Conservation (phyloP, 1,140 invertebrate species). For the Holotrichia oblita region DNA sequence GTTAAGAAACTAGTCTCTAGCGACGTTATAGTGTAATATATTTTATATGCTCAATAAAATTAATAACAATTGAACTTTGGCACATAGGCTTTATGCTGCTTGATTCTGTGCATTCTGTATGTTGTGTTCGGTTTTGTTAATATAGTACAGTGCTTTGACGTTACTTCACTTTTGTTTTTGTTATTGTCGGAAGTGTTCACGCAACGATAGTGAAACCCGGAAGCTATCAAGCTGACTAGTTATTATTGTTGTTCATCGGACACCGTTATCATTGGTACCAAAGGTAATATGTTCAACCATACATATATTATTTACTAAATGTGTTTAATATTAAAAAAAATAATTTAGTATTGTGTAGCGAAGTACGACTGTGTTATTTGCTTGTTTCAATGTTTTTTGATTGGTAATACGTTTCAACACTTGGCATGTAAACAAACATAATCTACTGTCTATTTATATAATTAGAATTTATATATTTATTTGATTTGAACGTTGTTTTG, state of each 20-base stretch:
- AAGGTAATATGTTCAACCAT: background rate
- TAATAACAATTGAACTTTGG: slow-evolving; percentile 23
- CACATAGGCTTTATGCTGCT: background rate
- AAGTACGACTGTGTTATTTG: too few species aligned
- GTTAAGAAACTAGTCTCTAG: background rate
- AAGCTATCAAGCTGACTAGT: slow-evolving; percentile 18
- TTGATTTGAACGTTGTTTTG: too few species aligned
- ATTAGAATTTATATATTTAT: too few species aligned
- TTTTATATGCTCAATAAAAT: slow-evolving; percentile 19
- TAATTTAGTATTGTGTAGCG: too few species aligned
- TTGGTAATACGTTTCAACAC: too few species aligned
- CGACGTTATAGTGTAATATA: slow-evolving; percentile 8
- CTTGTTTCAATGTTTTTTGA: too few species aligned
- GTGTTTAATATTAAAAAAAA: background rate
- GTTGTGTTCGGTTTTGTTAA: background rate
- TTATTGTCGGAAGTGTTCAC: background rate
- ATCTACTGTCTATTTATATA: too few species aligned
- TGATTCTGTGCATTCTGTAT: background rate
- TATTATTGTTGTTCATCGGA: slow-evolving; percentile 11
- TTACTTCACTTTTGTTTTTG: background rate
- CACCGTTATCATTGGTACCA: slow-evolving; percentile 34
- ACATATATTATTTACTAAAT: background rate
- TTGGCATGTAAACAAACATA: too few species aligned
- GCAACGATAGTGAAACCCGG: slow-evolving; percentile 15
- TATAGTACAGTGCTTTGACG: slow-evolving; percentile 6